Evolutionary conservation across 1,140 invertebrate genomes (phyloP).

Genomic region (Nasonia giraulti): DNA sequence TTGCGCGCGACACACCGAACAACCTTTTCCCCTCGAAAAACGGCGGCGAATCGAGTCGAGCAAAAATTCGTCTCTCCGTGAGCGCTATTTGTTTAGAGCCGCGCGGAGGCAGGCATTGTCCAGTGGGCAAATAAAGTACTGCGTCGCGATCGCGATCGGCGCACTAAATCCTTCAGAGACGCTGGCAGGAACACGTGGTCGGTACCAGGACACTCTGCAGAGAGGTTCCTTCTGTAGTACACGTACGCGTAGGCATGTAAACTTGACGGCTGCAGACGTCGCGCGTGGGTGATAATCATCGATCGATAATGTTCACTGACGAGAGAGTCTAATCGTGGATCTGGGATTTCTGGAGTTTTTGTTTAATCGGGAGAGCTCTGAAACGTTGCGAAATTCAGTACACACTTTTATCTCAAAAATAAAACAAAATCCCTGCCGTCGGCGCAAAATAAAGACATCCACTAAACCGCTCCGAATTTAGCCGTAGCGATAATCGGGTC

Average conservation of each 20-base stretch:
- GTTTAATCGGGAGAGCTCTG: too few species aligned
- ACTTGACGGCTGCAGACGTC: not conserved
- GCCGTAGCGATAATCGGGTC: not conserved
- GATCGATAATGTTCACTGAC: not conserved
- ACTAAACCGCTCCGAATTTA: too few species aligned
- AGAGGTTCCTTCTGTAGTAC: too few species aligned
- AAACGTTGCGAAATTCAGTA: too few species aligned
- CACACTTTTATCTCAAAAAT: too few species aligned
- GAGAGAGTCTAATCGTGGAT: not conserved
- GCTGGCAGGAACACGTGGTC: not conserved
- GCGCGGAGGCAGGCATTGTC: not conserved
- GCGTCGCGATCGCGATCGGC: not conserved
- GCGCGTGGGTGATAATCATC: not conserved
- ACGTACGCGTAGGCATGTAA: not conserved
- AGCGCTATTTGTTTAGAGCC: not conserved
- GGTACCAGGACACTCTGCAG: not conserved
- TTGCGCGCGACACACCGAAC: not conserved
- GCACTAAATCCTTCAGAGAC: slow-evolving; percentile 12
- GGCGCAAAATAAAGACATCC: not conserved
- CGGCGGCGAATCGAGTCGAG: not conserved
- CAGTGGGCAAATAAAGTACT: not conserved
- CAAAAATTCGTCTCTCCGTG: not conserved
- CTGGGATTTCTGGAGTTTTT: too few species aligned
- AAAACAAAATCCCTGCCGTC: too few species aligned
- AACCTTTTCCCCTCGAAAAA: not conserved